Evolutionary conservation across 2,888 invertebrate species (phyloP), one percentile per base, ranked within the genome.

Genomic region (Cosmorhoe ocellata): DNA sequence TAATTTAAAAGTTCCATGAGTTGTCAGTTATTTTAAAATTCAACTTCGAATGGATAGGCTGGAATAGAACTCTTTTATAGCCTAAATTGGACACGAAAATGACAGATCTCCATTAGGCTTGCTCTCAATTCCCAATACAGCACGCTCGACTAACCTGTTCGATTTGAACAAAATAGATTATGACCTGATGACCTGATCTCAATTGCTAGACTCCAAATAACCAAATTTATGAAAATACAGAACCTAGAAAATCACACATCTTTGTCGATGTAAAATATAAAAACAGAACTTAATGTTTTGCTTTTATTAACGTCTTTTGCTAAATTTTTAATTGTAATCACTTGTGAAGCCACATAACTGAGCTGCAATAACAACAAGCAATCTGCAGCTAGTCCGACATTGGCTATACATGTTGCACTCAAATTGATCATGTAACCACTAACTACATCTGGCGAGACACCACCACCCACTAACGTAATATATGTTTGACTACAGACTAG

Each of bases 341-440:
- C 8, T 22, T 13, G 30, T n/a, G 27, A 33, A 31, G 11, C 30
- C 12, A 38, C 26, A n/a, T 33, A n/a, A n/a, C n/a, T n/a, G 9
- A 22, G 28, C 14, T 30, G 38, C 36, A 31, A 8, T n/a, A 37
- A 26, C 18, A 44, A 49, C 53, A 39, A 43, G 43, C 47, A 26
- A 18, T 31, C 38, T 41, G 50, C 46, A 56, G 43, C 49, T 49
- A 40, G 56, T 55, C 10, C 41, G 42, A 63, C 56, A 51, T 40
- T n/a, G 40, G 51, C 49, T 39, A 41, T 43, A 47, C 55, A 34
- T 43, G 44, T 43, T 55, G 51, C 56, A 33, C 49, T 48, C 41
- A 44, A 43, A 51, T 58, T 56, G 56, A 56, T 56, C 52, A 51
- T 31, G 50, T 32, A 50, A 55, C 58, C 60, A 31, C 61, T 53